Percentiles rank a stretch among this genome's conserved stretches.
These are phyloP conservation scores for Psittacula echo DNA, from an alignment of 2,797 vertebrate genomes.

Conservation along the genomic window DNA sequence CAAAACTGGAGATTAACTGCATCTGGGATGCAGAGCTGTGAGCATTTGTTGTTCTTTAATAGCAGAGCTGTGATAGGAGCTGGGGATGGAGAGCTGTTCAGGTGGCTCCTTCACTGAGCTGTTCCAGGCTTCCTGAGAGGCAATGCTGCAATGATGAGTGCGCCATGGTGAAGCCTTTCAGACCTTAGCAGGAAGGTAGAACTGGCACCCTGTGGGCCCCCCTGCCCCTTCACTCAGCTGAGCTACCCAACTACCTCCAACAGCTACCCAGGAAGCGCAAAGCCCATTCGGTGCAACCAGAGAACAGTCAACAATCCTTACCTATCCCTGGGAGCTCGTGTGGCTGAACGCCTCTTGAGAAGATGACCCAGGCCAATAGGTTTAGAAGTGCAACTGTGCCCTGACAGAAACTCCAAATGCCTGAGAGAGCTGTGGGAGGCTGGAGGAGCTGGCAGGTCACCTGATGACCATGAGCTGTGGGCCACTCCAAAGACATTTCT, in stretches of 20 bases:
- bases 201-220: background rate
- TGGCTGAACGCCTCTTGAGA: background rate
- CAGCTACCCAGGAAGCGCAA: background rate
- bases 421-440: background rate
- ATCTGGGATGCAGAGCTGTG: background rate
- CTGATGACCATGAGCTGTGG: background rate
- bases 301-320: background rate
- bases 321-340: background rate
- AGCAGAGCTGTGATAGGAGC: background rate
- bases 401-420: background rate
- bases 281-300: background rate
- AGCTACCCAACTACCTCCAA: background rate
- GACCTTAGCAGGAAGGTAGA: background rate
- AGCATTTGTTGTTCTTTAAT: fast-evolving
- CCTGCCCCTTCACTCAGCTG: background rate
- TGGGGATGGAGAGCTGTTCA: fast-evolving
- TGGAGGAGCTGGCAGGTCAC: background rate
- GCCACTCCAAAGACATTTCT: background rate
- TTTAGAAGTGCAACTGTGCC: background rate
- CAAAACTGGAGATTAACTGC: background rate
- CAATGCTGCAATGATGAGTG: background rate
- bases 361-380: background rate
- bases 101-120: fast-evolving
- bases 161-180: background rate
- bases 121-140: background rate